A percentile compares a stretch with the other conserved stretches of the same genome.
These are phyloP conservation scores for Mastomys coucha DNA, from an alignment of 2,113 vertebrate genomes.

Conservation along the genomic window DNA sequence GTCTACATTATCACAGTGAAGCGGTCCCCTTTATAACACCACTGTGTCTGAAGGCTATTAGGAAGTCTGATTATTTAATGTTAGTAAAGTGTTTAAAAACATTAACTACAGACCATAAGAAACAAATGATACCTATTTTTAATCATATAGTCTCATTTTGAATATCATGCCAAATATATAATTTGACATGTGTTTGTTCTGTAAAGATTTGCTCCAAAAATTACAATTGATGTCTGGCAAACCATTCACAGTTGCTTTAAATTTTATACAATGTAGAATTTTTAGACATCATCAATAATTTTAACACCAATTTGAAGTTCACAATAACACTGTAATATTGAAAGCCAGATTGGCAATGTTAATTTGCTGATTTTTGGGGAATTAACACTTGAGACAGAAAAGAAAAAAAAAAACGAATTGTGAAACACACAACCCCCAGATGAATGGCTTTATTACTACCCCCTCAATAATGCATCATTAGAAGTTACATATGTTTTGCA, in stretches of 20 bases:
- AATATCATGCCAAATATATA: conserved; percentile 10
- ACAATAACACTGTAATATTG: not conserved
- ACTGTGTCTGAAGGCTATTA: conserved; percentile 53
- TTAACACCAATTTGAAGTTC: not conserved
- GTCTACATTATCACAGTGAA: conserved; percentile 68
- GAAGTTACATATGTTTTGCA: not conserved
- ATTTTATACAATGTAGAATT: conserved; percentile 14
- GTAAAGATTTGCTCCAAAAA: conserved; percentile 46
- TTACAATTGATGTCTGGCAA: conserved; percentile 61
- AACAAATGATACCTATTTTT: conserved; percentile 62
- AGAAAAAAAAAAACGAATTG: not conserved
- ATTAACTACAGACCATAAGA: conserved; percentile 66
- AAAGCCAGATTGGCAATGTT: not conserved
- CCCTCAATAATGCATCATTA: not conserved
- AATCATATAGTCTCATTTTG: conserved; percentile 39
- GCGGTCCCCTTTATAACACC: conserved; percentile 59
- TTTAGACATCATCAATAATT: not conserved
- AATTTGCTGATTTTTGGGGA: not conserved
- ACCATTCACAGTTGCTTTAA: not conserved
- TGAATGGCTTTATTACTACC: not conserved
- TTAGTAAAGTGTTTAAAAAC: conserved; percentile 67
- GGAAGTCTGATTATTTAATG: conserved; percentile 65
- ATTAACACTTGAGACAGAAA: conserved; percentile 1
- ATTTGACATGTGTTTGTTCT: not conserved
- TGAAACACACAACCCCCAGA: not conserved